Conservation (phyloP, 1,140 invertebrate species). For the Cotesia chilonis region DNA sequence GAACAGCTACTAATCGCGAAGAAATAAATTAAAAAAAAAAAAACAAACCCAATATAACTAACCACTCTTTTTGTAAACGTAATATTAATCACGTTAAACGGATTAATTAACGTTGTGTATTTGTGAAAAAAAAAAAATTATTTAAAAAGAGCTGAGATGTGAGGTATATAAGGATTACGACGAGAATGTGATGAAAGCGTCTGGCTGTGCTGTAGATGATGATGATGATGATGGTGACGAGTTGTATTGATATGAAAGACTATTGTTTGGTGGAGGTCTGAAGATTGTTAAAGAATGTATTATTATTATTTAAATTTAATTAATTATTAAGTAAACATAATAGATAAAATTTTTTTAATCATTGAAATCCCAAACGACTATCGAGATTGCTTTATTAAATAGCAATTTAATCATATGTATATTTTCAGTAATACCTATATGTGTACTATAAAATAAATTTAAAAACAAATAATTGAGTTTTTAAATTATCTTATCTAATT, state of each 20-base stretch:
- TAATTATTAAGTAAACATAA: neutral
- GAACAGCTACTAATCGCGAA: neutral
- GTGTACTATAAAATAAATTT: slow-evolving; percentile 11
- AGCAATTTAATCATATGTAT: neutral
- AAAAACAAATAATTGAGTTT: neutral
- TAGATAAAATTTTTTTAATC: slow-evolving; percentile 3
- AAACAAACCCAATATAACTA: neutral
- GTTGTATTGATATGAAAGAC: neutral
- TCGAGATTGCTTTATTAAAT: slow-evolving; percentile 9
- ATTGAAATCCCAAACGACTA: neutral
- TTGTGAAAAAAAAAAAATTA: too few species aligned
- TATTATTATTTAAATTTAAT: slow-evolving; percentile 2
- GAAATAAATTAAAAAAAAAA: neutral
- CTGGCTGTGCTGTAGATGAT: slow-evolving; percentile 5
- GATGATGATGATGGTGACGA: neutral
- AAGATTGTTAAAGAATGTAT: neutral
- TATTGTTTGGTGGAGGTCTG: neutral
- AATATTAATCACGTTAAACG: neutral
- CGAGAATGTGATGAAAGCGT: slow-evolving; percentile 8
- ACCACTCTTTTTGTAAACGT: slow-evolving; percentile 1
- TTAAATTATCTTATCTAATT: too few species aligned
- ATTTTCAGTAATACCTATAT: slow-evolving; percentile 9
- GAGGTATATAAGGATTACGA: too few species aligned
- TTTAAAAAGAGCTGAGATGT: too few species aligned
- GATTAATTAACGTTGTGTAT: too few species aligned